Percentiles rank a stretch among this genome's conserved stretches.
phyloP scores from a whole-genome alignment of 2,797 vertebrate species.

The Sphenopsis melanotis region DNA sequence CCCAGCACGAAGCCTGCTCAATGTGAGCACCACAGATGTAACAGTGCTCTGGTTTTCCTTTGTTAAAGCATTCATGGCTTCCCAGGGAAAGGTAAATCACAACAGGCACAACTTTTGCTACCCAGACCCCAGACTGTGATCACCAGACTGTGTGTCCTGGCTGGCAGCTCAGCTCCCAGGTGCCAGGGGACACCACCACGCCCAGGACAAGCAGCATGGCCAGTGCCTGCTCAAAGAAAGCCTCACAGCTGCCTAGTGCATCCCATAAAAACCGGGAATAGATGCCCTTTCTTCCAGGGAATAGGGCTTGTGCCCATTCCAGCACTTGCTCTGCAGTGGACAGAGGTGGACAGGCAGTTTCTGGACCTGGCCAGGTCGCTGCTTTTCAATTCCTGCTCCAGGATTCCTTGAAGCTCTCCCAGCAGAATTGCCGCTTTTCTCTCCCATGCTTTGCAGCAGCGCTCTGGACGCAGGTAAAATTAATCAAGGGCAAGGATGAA shows the following conservation, averaged over 20 bases:
- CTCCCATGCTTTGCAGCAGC: background rate
- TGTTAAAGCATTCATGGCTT: background rate
- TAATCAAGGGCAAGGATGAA: background rate
- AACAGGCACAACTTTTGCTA: background rate
- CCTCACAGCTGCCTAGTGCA: rapidly evolving
- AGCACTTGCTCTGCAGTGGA: background rate
- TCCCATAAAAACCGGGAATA: background rate
- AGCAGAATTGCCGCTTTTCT: background rate
- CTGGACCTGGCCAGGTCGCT: background rate
- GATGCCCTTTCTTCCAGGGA: background rate
- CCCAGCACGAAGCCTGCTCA: background rate
- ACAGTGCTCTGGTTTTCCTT: background rate
- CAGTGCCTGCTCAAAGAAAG: background rate
- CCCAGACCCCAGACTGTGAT: rapidly evolving
- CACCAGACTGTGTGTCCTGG: rapidly evolving
- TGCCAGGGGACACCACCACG: background rate
- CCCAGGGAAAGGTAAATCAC: background rate
- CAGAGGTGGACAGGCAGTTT: background rate
- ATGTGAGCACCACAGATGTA: rapidly evolving
- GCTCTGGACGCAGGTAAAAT: background rate
- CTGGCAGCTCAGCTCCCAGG: background rate
- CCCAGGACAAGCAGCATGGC: rapidly evolving
- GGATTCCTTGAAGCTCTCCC: background rate
- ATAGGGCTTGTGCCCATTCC: background rate
- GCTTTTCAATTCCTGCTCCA: background rate